Conservation (phyloP, 2,888 invertebrate species). For the Harmothoe impar region DNA sequence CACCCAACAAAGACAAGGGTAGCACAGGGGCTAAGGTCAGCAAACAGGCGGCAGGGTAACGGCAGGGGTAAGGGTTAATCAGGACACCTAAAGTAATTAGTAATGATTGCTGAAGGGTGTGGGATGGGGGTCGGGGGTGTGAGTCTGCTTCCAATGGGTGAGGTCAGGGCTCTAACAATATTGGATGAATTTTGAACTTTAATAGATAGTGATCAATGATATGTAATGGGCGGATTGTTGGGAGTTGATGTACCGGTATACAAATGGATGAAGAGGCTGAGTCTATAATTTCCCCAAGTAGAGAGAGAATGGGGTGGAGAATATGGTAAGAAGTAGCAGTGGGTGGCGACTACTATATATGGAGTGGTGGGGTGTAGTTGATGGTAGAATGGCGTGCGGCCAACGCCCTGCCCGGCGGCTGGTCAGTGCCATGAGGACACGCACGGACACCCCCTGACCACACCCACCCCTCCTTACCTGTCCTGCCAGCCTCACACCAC, state of each 20-base stretch:
- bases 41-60: background rate
- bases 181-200: too few species aligned
- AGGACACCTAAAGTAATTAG: conserved; percentile 6
- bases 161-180: background rate
- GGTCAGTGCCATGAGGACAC: conserved; percentile 70
- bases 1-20: background rate
- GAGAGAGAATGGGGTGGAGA: too few species aligned
- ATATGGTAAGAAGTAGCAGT: conserved; percentile 33
- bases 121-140: background rate
- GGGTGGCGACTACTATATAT: conserved; percentile 68
- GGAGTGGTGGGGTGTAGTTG: conserved; percentile 72
- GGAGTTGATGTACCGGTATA: too few species aligned
- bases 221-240: too few species aligned
- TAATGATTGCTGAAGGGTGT: too few species aligned
- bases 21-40: background rate
- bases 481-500: background rate
- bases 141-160: conserved; percentile 69
- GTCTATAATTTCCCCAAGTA: background rate
- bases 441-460: conserved; percentile 65
- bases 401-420: conserved; percentile 70
- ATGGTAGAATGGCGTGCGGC: conserved; percentile 70
- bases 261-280: too few species aligned
- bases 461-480: conserved; percentile 27
- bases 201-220: too few species aligned
- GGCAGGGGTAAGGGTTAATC: background rate